phyloP scores from a whole-genome alignment of 1,140 invertebrate genomes.

The Rhopalosiphum padi region DNA sequence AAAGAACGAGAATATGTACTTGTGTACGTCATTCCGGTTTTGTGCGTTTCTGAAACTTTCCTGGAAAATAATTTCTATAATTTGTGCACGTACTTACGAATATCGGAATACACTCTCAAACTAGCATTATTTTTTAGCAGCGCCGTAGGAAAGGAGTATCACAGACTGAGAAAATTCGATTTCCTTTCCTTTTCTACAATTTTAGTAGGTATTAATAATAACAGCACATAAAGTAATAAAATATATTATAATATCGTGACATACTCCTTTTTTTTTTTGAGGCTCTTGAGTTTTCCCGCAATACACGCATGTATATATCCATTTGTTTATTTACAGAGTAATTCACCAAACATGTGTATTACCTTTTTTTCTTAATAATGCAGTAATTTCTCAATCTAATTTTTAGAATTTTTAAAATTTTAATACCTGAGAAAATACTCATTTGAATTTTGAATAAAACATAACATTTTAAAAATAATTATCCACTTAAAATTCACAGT shows the following conservation, averaged over 20 bases:
- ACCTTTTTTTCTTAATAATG: too few relatives aligned
- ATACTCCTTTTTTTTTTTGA: neutral
- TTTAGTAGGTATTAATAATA: neutral
- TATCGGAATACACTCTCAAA: neutral
- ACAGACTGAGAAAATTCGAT: neutral
- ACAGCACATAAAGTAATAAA: neutral
- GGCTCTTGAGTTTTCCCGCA: neutral
- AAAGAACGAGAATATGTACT: neutral
- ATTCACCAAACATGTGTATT: too few relatives aligned
- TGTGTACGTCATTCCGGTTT: neutral
- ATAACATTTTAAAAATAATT: too few relatives aligned
- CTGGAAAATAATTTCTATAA: neutral
- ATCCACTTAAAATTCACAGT: too few relatives aligned
- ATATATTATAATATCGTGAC: neutral
- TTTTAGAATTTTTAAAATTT: too few relatives aligned
- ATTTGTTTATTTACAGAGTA: neutral
- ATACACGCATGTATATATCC: neutral
- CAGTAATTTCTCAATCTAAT: too few relatives aligned
- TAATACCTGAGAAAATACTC: too few relatives aligned
- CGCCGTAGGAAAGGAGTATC: neutral
- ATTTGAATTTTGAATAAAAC: too few relatives aligned
- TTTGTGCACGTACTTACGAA: neutral
- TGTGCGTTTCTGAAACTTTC: neutral
- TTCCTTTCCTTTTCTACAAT: neutral
- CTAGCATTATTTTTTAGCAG: neutral